phyloP scores from a whole-genome alignment of 2,113 vertebrate species.

The Alosa alosa region DNA sequence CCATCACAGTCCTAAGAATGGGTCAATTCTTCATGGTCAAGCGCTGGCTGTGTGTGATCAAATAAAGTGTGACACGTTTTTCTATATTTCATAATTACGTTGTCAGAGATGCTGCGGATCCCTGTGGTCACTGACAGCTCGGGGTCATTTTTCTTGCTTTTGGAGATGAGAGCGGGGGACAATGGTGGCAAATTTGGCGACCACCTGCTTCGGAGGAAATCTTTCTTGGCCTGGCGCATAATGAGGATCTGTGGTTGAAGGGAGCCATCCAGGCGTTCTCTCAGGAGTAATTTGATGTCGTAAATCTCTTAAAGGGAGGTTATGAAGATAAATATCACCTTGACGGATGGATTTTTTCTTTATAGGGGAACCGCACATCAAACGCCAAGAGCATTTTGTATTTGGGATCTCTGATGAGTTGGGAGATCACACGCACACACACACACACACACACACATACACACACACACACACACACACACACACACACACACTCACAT shows the following conservation, averaged over 20 bases:
- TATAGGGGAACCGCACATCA: background rate
- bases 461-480: background rate
- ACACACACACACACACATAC: no score
- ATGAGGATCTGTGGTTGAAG: background rate
- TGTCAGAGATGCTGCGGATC: constrained; percentile 22
- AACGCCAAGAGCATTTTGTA: background rate
- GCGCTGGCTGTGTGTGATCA: constrained; percentile 37
- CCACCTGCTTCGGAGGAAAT: constrained; percentile 64
- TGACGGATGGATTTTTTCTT: background rate
- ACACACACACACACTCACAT: background rate
- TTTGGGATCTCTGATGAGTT: background rate
- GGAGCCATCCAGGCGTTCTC: background rate
- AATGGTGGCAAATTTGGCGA: constrained; percentile 54
- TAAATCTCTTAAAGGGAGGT: constrained; percentile 7
- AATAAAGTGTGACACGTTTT: constrained; percentile 38
- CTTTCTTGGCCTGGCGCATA: background rate
- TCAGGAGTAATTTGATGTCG: background rate
- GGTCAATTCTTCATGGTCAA: background rate
- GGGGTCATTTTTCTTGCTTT: constrained; percentile 51
- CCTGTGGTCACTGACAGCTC: constrained; percentile 50
- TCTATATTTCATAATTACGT: constrained; percentile 61
- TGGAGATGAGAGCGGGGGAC: constrained; percentile 32
- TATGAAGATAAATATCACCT: background rate
- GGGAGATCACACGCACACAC: background rate
- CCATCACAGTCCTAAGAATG: background rate